A percentile compares a stretch with the other conserved stretches of the same genome.
Conservation (phyloP, 2,797 vertebrate genomes). For the Hydrolagus colliei region DNA sequence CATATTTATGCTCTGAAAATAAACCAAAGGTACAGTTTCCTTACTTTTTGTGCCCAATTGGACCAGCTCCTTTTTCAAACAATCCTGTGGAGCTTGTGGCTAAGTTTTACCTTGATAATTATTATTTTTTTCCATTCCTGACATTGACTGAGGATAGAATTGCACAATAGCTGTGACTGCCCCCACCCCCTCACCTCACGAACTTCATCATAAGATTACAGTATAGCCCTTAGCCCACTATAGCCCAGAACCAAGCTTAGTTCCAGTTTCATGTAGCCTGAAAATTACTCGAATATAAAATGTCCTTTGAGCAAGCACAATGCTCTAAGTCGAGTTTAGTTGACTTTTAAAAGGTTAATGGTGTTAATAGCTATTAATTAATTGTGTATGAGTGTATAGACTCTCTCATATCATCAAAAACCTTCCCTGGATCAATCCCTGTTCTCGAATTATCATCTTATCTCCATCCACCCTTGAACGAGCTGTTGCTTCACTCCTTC, state of each 20-base stretch:
- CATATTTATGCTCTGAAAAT: slow-evolving; percentile 20
- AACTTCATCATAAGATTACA: too few species aligned
- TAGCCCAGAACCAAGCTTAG: too few species aligned
- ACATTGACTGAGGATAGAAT: not conserved
- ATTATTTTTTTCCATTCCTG: not conserved
- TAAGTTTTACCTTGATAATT: not conserved
- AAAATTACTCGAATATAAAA: not conserved
- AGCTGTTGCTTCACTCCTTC: too few species aligned
- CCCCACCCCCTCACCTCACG: too few species aligned
- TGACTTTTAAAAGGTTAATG: not conserved
- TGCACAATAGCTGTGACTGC: not conserved
- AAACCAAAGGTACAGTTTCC: not conserved
- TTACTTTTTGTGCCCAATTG: not conserved
- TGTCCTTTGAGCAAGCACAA: not conserved
- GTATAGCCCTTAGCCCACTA: too few species aligned
- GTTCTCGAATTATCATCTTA: too few species aligned
- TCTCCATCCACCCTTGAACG: too few species aligned
- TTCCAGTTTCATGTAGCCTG: too few species aligned
- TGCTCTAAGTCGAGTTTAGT: not conserved
- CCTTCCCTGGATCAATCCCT: too few species aligned
- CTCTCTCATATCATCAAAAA: too few species aligned
- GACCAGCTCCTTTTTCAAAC: not conserved
- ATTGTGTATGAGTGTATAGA: too few species aligned
- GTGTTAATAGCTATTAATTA: not conserved
- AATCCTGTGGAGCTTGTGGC: not conserved